Evolutionary conservation across 2,113 vertebrate species (phyloP), one percentile per base, ranked within the genome.

Genomic region (Electrona antarctica): DNA sequence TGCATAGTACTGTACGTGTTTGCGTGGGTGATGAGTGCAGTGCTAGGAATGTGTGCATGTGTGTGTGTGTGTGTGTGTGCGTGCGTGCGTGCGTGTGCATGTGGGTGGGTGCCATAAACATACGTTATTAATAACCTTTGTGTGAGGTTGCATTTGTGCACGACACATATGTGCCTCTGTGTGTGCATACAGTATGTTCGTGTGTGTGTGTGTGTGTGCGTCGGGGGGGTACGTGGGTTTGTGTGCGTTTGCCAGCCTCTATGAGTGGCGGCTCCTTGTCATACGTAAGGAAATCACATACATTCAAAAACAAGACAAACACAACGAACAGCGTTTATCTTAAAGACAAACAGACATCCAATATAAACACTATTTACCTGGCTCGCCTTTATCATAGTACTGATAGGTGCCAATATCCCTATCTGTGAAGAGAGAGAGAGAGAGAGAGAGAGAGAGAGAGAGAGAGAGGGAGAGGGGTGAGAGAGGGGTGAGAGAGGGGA

Each of bases 351-450:
- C 82, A 85, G 51, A 85, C 81, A 87, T 76, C 82, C 86, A 89
- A 89, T 83, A 85, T 79, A 88, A 86, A 86, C 85, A 85, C 64
- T 84, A 86, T 91, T 94, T 95, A 99, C 98, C 96, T 95, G 94
- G 48, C 71, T 97, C 93, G 74, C 94, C 95, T 93, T 96, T 97
- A 87, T 96, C 95, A 62, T 92, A 93, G 91, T 95, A 96, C 87
- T 96, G 96, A 90, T 95, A 95, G 81, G 95, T 93, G 70, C 97
- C 97, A 84, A 97, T 95, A 90, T 99, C 96, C 89, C 93, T 94
- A 91, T 96, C 98, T 98, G 90, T 73, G 88, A 89, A 83, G 10
- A 60, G 15, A 54, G 55, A 65, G 10, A 15, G 58, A 50, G 54
- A 21, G 7, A 29, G 33, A 13, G 14, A 52, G 78, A 81, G 79